These are phyloP conservation scores for Thomomys bottae DNA, from an alignment of 2,113 vertebrate genomes.

Conservation along the genomic window DNA sequence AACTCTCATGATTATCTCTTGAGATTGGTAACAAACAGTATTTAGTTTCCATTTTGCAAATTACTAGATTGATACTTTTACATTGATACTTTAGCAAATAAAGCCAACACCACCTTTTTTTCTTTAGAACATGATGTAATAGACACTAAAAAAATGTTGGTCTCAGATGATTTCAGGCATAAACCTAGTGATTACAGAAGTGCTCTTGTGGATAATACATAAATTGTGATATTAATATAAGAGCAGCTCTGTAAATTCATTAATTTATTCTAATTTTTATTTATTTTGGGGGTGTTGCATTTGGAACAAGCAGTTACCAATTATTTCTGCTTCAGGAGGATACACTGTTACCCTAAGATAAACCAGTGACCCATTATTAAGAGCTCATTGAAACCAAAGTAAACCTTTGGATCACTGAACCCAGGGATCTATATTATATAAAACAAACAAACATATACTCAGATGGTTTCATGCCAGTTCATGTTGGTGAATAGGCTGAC, in stretches of 20 bases:
- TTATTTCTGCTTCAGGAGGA: conserved; percentile 46
- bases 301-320: conserved; percentile 45
- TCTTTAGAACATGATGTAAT: background rate
- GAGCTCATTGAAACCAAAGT: background rate
- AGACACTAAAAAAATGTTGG: background rate
- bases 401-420: background rate
- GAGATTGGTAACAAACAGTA: background rate
- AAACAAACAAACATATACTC: background rate
- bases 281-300: background rate
- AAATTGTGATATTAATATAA: background rate
- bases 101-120: background rate
- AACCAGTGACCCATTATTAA: conserved; percentile 7
- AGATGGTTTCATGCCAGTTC: background rate
- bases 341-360: conserved; percentile 5
- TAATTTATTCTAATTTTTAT: conserved; percentile 49
- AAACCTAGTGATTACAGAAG: background rate
- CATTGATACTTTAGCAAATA: conserved; percentile 5
- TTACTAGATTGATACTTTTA: conserved; percentile 2
- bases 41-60: conserved; percentile 8
- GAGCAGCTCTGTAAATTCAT: background rate
- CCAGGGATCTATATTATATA: background rate
- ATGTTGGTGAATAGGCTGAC: background rate
- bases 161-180: background rate
- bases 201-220: background rate
- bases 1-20: background rate